These are phyloP conservation scores for Heterotis niloticus DNA, from an alignment of 2,113 vertebrate genomes.

Conservation along the genomic window DNA sequence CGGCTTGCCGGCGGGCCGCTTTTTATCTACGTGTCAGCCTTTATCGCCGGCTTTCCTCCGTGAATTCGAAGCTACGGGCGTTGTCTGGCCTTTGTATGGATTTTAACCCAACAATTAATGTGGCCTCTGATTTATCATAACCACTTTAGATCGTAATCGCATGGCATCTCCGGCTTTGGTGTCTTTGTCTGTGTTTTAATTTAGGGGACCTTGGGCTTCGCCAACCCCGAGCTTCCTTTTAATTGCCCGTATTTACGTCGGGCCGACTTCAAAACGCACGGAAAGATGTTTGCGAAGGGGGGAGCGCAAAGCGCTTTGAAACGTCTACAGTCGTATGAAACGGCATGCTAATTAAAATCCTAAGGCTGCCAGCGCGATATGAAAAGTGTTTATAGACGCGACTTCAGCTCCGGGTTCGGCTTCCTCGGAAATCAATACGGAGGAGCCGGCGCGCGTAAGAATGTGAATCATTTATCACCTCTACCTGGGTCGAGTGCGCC, in stretches of 20 bases:
- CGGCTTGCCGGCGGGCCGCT: constrained; percentile 44
- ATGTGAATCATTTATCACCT: constrained; percentile 57
- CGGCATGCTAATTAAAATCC: constrained; percentile 86
- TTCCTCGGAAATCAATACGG: constrained; percentile 54
- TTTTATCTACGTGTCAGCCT: constrained; percentile 54
- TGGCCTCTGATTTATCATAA: constrained; percentile 80
- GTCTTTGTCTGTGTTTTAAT: constrained; percentile 98
- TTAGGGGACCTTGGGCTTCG: constrained; percentile 84
- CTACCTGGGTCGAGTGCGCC: constrained; percentile 54
- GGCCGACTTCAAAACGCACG: constrained; percentile 88
- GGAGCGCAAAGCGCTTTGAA: constrained; percentile 89
- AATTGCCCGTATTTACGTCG: constrained; percentile 94
- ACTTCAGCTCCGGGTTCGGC: constrained; percentile 48
- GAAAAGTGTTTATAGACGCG: constrained; percentile 69
- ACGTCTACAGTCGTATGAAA: constrained; percentile 86
- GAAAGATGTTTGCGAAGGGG: constrained; percentile 84
- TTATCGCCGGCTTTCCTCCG: constrained; percentile 55
- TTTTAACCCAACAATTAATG: constrained; percentile 87
- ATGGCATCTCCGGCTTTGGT: constrained; percentile 75
- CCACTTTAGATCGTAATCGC: constrained; percentile 91
- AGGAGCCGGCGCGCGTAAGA: constrained; percentile 53
- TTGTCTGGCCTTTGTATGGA: constrained; percentile 74
- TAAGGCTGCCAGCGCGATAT: constrained; percentile 74
- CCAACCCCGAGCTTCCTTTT: constrained; percentile 82
- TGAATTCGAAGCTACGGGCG: constrained; percentile 75